phyloP scores from a whole-genome alignment of 2,888 invertebrate genomes.

The Pristionchus exspectatus region DNA sequence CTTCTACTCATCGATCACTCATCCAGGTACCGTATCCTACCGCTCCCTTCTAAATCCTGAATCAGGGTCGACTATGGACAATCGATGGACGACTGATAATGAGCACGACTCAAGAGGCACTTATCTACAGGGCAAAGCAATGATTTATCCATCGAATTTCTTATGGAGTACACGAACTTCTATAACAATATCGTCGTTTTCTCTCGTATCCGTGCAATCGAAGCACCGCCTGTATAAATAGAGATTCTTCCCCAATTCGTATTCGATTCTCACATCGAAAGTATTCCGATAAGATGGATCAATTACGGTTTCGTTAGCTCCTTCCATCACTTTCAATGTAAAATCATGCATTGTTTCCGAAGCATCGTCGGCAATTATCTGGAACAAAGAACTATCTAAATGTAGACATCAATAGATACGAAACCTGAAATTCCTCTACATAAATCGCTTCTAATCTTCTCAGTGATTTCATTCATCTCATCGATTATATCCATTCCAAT shows the following conservation, averaged over 20 bases:
- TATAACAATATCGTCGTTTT: neutral
- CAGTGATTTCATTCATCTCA: conserved; percentile 48
- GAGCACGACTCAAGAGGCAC: conserved; percentile 67
- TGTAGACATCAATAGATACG: neutral
- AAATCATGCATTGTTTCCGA: conserved; percentile 10
- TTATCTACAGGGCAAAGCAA: conserved; percentile 62
- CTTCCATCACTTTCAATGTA: neutral
- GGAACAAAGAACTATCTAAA: neutral
- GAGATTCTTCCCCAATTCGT: neutral
- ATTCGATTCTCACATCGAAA: neutral
- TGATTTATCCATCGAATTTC: conserved; percentile 36
- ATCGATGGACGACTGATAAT: conserved; percentile 60
- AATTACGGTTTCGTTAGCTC: neutral
- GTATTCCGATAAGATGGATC: neutral
- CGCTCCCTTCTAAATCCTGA: neutral
- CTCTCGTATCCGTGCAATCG: conserved; percentile 20
- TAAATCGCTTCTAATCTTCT: conserved; percentile 18
- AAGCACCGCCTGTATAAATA: conserved; percentile 45
- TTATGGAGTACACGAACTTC: conserved; percentile 6
- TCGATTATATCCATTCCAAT: conserved; percentile 6
- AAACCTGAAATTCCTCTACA: conserved; percentile 43
- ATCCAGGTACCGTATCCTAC: conserved; percentile 63
- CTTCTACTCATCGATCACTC: conserved; percentile 68
- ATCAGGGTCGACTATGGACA: conserved; percentile 52
- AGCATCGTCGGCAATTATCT: conserved; percentile 35